phyloP scores from a whole-genome alignment of 1,140 invertebrate genomes.

The Meteorus sp. region DNA sequence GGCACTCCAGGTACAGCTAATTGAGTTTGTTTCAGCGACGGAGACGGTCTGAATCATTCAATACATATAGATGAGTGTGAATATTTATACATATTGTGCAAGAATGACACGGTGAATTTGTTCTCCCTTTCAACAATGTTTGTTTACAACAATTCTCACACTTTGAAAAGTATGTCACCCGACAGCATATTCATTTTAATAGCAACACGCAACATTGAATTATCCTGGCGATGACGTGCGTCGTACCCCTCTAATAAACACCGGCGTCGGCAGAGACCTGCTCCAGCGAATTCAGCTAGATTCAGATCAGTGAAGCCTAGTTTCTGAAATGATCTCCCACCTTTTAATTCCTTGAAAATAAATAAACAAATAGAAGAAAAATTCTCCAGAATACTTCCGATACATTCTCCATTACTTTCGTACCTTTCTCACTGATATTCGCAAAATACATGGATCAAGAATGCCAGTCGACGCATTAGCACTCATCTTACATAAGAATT shows the following conservation, averaged over 20 bases:
- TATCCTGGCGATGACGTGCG: slow-evolving; percentile 86
- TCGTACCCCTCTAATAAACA: slow-evolving; percentile 95
- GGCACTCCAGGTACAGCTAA: slow-evolving; percentile 60
- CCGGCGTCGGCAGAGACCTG: slow-evolving; percentile 79
- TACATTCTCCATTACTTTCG: slow-evolving; percentile 49
- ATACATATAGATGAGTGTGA: no score
- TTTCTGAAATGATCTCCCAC: slow-evolving; percentile 91
- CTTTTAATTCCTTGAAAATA: slow-evolving; percentile 71
- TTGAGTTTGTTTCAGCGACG: slow-evolving; percentile 69
- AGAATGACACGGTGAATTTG: not conserved
- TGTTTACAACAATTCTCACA: slow-evolving; percentile 73
- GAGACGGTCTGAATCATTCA: slow-evolving; percentile 63
- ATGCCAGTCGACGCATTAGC: slow-evolving; percentile 93
- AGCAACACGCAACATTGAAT: slow-evolving; percentile 89
- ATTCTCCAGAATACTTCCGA: no score
- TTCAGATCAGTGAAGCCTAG: slow-evolving; percentile 96
- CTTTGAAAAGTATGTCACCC: slow-evolving; percentile 97
- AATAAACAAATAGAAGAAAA: slow-evolving; percentile 5
- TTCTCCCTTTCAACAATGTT: not conserved
- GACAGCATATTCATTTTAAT: slow-evolving; percentile 92
- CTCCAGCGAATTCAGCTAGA: slow-evolving; percentile 93
- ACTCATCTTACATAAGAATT: slow-evolving; percentile 95
- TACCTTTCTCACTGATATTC: slow-evolving; percentile 94
- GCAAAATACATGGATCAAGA: slow-evolving; percentile 86
- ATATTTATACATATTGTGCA: no score